These are phyloP conservation scores for Harmothoe impar DNA, from an alignment of 2,888 invertebrate genomes.

Conservation along the genomic window DNA sequence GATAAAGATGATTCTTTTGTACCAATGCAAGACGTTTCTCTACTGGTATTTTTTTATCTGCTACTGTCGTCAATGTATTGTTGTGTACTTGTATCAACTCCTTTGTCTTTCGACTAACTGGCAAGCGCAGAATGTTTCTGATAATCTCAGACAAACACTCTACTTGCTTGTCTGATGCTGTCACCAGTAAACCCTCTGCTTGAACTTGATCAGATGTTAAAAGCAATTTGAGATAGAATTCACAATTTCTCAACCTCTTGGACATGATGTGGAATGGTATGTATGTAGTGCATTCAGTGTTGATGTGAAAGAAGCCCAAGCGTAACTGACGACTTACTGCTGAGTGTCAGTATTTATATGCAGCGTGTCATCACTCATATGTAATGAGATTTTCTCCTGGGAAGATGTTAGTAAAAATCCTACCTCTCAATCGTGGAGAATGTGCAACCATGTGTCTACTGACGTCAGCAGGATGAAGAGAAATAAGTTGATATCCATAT, in stretches of 20 bases:
- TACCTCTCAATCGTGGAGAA: neutral
- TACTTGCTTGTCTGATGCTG: neutral
- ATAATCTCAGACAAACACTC: neutral
- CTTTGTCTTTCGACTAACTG: neutral
- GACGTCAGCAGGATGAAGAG: too few species aligned
- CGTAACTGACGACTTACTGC: too few species aligned
- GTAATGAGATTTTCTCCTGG: neutral
- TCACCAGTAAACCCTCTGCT: too few species aligned
- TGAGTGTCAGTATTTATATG: too few species aligned
- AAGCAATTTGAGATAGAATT: neutral
- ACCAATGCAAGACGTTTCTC: neutral
- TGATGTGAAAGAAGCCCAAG: too few species aligned
- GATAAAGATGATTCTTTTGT: neutral
- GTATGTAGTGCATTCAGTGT: too few species aligned
- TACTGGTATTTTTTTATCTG: neutral
- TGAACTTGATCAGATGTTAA: neutral
- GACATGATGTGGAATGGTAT: neutral
- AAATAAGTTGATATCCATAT: too few species aligned
- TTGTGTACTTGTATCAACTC: neutral
- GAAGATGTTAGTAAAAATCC: too few species aligned
- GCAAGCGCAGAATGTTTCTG: neutral
- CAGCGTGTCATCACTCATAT: neutral
- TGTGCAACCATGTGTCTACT: too few species aligned
- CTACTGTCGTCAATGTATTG: neutral
- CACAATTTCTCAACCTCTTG: neutral